Percentiles rank a stretch among this genome's conserved stretches.
These are phyloP conservation scores for Nasonia vitripennis DNA, from an alignment of 1,140 invertebrate species.

Conservation along the genomic window DNA sequence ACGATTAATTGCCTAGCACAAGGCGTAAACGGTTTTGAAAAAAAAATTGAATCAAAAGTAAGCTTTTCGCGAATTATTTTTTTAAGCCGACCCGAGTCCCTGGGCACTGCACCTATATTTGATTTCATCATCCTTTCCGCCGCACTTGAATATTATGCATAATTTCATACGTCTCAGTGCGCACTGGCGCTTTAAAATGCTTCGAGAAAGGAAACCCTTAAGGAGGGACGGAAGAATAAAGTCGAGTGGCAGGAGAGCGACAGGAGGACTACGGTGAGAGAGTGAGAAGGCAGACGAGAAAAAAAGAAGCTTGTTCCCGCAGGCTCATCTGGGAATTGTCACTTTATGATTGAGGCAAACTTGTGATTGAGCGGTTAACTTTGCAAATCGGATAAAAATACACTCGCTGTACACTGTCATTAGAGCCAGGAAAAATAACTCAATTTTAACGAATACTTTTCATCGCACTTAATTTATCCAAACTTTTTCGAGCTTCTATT, in stretches of 20 bases:
- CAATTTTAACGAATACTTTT: too few relatives aligned
- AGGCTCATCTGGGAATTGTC: slow-evolving; percentile 57
- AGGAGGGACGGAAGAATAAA: slow-evolving; percentile 18
- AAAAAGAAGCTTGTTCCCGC: neutral
- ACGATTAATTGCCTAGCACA: too few relatives aligned
- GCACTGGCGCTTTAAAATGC: slow-evolving; percentile 28
- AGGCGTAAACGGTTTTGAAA: too few relatives aligned
- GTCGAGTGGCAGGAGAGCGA: neutral
- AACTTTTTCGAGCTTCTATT: too few relatives aligned
- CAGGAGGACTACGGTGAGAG: too few relatives aligned
- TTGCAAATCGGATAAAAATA: too few relatives aligned
- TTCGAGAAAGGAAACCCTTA: slow-evolving; percentile 1
- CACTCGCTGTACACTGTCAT: too few relatives aligned
- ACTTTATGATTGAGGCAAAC: slow-evolving; percentile 49
- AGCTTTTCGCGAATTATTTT: neutral
- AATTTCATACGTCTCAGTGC: slow-evolving; percentile 58
- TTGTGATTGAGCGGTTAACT: neutral
- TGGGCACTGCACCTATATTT: neutral
- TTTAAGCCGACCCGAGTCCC: neutral
- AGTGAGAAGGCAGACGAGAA: too few relatives aligned
- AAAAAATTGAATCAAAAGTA: too few relatives aligned
- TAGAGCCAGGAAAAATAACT: too few relatives aligned
- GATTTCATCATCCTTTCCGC: neutral
- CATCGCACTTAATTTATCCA: too few relatives aligned
- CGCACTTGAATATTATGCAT: slow-evolving; percentile 60